These are phyloP conservation scores for Brachyhypopomus occidentalis DNA, from an alignment of 2,113 vertebrate genomes.

Conservation along the genomic window DNA sequence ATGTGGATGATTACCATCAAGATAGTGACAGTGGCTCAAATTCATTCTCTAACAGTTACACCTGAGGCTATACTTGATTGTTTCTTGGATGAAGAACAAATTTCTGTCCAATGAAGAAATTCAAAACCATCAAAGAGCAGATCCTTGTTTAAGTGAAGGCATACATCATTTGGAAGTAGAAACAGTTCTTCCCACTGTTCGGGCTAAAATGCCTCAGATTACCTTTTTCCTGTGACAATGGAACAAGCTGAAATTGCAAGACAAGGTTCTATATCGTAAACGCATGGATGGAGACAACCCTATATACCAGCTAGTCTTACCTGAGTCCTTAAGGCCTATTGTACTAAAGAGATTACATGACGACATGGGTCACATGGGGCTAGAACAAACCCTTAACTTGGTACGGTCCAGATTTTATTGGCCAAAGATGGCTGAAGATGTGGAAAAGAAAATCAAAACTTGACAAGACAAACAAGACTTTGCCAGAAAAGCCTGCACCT, in stretches of 20 bases:
- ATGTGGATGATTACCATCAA: too few species aligned
- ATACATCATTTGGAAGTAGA: neutral
- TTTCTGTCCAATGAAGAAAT: too few species aligned
- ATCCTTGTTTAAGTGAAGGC: neutral
- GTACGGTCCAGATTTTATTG: neutral
- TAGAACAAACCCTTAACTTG: neutral
- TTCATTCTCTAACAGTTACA: too few species aligned
- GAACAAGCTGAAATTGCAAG: neutral
- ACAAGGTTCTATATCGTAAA: neutral
- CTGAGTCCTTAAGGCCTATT: neutral
- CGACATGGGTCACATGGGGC: neutral
- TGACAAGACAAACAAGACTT: conserved; percentile 13
- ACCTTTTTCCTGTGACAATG: neutral
- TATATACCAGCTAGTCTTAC: neutral
- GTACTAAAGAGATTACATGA: neutral
- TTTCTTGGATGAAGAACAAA: too few species aligned
- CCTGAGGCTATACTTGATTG: too few species aligned
- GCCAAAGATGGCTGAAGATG: neutral
- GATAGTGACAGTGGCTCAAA: too few species aligned
- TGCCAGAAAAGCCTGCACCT: conserved; percentile 28
- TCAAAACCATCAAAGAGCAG: neutral
- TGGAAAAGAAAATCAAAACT: conserved; percentile 29
- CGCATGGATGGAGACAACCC: neutral
- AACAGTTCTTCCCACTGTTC: neutral
- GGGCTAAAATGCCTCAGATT: neutral